Percentiles rank a stretch among this genome's conserved stretches.
Evolutionary conservation across 2,888 invertebrate species (phyloP).

Genomic region (Nephrotoma appendiculata): DNA sequence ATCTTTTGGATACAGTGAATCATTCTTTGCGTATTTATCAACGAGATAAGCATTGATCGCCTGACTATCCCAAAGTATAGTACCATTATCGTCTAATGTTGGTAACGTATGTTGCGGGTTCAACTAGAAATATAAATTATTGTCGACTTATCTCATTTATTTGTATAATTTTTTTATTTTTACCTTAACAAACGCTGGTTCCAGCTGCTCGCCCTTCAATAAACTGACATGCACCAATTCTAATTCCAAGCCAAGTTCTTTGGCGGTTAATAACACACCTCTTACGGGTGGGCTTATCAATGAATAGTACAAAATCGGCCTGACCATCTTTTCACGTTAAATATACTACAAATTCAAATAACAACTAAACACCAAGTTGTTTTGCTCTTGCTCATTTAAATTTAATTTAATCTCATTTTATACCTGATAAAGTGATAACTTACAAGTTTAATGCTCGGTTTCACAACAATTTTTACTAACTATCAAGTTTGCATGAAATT

Average conservation of each 20-base stretch:
- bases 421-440: too few species aligned
- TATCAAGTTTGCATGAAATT: too few species aligned
- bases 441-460: too few species aligned
- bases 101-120: slow-evolving; percentile 41
- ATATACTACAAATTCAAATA: too few species aligned
- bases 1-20: slow-evolving; percentile 41
- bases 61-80: slow-evolving; percentile 22
- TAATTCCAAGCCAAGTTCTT: neutral
- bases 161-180: neutral
- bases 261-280: neutral
- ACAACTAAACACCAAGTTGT: too few species aligned
- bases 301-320: neutral
- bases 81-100: slow-evolving; percentile 28
- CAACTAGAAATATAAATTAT: slow-evolving; percentile 24
- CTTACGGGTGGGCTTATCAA: neutral
- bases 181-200: neutral
- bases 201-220: neutral
- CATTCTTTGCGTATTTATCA: slow-evolving; percentile 32
- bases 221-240: neutral
- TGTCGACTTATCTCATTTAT: too few species aligned
- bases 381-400: too few species aligned
- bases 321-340: neutral
- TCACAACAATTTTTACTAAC: too few species aligned
- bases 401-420: too few species aligned
- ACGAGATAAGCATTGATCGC: too few species aligned